These are phyloP conservation scores for Oreochromis aureus DNA, from an alignment of 2,113 vertebrate genomes.

Conservation along the genomic window DNA sequence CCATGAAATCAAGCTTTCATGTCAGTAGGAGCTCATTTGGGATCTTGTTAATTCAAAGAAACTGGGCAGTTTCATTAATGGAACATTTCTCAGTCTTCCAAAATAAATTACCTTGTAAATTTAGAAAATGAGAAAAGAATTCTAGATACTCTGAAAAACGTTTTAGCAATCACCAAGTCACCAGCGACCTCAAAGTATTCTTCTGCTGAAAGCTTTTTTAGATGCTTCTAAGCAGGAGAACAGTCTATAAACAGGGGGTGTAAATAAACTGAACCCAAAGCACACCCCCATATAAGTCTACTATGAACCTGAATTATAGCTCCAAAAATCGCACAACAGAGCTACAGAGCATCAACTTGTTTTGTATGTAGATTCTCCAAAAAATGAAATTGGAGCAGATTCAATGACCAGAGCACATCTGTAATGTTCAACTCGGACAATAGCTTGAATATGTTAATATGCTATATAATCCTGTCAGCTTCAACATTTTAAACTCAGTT, in stretches of 20 bases:
- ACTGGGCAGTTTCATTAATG: not conserved
- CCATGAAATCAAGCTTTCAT: not conserved
- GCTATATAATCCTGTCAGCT: not conserved
- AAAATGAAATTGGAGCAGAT: not conserved
- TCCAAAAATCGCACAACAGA: rapidly evolving
- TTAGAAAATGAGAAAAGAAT: not conserved
- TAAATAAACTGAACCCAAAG: not conserved
- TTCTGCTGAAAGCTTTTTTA: not conserved
- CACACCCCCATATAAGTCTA: not conserved
- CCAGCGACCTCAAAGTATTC: not conserved
- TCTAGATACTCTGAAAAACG: not conserved
- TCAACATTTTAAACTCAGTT: rapidly evolving
- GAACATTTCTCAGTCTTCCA: not conserved
- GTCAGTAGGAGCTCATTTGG: not conserved
- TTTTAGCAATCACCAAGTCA: not conserved
- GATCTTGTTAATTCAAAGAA: not conserved
- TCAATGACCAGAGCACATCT: not conserved
- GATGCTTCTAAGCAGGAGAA: not conserved
- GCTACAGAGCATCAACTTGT: not conserved
- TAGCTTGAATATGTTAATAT: not conserved
- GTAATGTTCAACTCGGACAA: rapidly evolving
- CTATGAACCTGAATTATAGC: not conserved
- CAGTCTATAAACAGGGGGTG: not conserved
- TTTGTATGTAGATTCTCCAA: not conserved
- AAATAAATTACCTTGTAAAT: not conserved